Conservation (phyloP, 2,113 vertebrate genomes). For the Takifugu flavidus region DNA sequence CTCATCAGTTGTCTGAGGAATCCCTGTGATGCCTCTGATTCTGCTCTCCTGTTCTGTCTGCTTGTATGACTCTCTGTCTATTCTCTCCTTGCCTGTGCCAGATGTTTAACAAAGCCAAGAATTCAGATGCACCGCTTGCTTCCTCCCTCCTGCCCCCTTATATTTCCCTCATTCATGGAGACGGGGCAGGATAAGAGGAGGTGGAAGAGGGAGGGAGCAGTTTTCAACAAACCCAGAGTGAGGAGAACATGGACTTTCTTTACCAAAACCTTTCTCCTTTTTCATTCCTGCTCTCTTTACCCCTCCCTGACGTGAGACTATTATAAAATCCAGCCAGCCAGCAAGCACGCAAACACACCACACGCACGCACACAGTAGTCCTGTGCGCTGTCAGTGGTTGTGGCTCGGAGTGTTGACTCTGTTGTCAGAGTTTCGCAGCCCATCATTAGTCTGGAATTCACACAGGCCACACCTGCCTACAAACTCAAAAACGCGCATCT, state of each 20-base stretch:
- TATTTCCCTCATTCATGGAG: slow-evolving; percentile 54
- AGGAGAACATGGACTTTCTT: slow-evolving; percentile 37
- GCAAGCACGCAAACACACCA: slow-evolving; percentile 21
- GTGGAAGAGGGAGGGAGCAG: slow-evolving; percentile 33
- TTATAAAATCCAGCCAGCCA: slow-evolving; percentile 52
- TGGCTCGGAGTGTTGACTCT: slow-evolving; percentile 64
- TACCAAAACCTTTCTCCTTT: slow-evolving; percentile 43
- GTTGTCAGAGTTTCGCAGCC: slow-evolving; percentile 62
- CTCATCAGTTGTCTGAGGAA: slow-evolving; percentile 47
- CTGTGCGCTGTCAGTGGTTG: slow-evolving; percentile 59
- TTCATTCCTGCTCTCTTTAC: slow-evolving; percentile 19
- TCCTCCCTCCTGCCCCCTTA: slow-evolving; percentile 62
- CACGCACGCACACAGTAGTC: slow-evolving; percentile 37
- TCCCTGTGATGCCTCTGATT: not conserved
- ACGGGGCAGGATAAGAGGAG: slow-evolving; percentile 28
- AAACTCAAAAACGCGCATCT: slow-evolving; percentile 14
- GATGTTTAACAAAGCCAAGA: slow-evolving; percentile 42
- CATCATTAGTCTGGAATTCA: slow-evolving; percentile 70
- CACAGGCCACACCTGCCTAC: slow-evolving; percentile 64
- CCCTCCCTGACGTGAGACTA: slow-evolving; percentile 44
- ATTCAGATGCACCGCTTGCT: slow-evolving; percentile 33
- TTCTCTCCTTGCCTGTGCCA: slow-evolving; percentile 19
- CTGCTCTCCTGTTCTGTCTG: not conserved
- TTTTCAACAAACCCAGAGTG: slow-evolving; percentile 49
- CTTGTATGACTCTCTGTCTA: slow-evolving; percentile 17